Conservation (phyloP, 2,797 vertebrate genomes). For the Novumbra hubbsi region DNA sequence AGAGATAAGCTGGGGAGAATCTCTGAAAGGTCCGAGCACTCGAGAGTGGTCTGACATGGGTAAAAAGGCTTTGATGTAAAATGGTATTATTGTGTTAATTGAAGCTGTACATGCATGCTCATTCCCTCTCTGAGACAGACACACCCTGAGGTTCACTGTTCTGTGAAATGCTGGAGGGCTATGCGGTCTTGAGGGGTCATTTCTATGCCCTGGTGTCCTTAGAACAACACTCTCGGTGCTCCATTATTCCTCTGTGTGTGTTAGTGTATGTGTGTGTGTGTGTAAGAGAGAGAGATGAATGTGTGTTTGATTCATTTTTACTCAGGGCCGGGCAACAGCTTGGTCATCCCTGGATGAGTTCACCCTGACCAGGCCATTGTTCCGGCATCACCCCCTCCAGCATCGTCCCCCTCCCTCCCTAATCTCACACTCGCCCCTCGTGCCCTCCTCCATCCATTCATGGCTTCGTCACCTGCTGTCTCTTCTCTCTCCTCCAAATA, state of each 20-base stretch:
- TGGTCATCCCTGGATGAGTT: constrained; percentile 75
- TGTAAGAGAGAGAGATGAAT: constrained; percentile 3
- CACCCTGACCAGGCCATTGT: constrained; percentile 67
- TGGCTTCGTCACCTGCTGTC: constrained; percentile 9
- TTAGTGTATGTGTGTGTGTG: constrained; percentile 14
- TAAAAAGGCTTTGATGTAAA: constrained; percentile 59
- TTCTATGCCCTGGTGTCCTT: not conserved
- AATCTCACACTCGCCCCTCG: not conserved
- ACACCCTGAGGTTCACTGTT: constrained; percentile 11
- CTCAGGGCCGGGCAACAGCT: constrained; percentile 70
- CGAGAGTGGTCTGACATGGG: constrained; percentile 37
- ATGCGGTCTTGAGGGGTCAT: constrained; percentile 16
- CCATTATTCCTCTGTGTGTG: constrained; percentile 5
- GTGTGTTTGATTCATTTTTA: constrained; percentile 52
- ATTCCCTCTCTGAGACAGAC: not conserved
- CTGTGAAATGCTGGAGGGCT: constrained; percentile 30
- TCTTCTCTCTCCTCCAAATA: not conserved
- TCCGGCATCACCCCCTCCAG: constrained; percentile 43
- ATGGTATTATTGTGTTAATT: constrained; percentile 6
- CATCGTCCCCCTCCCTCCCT: constrained; percentile 16
- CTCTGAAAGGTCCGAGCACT: constrained; percentile 3
- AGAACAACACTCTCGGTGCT: not conserved
- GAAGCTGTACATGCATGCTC: not conserved
- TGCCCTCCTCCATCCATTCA: constrained; percentile 4
- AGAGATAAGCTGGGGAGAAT: too few species aligned